These are phyloP conservation scores for Amitus sp. DNA, from an alignment of 2,888 invertebrate genomes.

Conservation along the genomic window DNA sequence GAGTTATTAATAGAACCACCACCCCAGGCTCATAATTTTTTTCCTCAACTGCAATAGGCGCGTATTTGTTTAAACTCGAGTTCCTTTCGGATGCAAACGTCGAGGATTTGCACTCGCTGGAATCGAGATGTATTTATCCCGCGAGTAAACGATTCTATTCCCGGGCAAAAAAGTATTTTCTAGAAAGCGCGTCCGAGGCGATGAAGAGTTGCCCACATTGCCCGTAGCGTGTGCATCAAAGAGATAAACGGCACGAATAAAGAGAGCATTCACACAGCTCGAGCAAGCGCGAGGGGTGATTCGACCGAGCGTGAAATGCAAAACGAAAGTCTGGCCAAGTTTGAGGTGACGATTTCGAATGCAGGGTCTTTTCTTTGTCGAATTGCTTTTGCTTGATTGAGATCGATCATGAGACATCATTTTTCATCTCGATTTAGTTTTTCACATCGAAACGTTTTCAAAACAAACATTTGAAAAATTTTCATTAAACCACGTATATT, in stretches of 20 bases:
- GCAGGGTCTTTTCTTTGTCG: not conserved
- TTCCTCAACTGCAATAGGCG: not conserved
- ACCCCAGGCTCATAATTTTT: constrained; percentile 4
- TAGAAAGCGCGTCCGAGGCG: constrained; percentile 6
- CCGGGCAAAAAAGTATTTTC: no score
- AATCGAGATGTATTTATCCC: not conserved
- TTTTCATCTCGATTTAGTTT: no score
- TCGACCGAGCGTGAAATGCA: not conserved
- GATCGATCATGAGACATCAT: no score
- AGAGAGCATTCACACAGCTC: constrained; percentile 1
- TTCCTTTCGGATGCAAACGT: not conserved
- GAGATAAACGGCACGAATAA: constrained; percentile 1
- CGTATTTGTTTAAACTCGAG: not conserved
- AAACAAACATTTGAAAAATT: not conserved
- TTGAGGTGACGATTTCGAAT: no score
- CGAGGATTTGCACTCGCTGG: no score
- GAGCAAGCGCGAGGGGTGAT: not conserved
- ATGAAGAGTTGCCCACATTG: not conserved
- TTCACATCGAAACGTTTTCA: no score
- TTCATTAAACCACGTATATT: no score
- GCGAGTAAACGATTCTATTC: not conserved
- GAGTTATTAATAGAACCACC: constrained; percentile 4
- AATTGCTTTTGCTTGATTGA: not conserved
- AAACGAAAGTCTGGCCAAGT: no score
- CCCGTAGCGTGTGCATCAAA: not conserved